Evolutionary conservation across 2,797 vertebrate species (phyloP).

Genomic region (Hemibagrus guttatus): DNA sequence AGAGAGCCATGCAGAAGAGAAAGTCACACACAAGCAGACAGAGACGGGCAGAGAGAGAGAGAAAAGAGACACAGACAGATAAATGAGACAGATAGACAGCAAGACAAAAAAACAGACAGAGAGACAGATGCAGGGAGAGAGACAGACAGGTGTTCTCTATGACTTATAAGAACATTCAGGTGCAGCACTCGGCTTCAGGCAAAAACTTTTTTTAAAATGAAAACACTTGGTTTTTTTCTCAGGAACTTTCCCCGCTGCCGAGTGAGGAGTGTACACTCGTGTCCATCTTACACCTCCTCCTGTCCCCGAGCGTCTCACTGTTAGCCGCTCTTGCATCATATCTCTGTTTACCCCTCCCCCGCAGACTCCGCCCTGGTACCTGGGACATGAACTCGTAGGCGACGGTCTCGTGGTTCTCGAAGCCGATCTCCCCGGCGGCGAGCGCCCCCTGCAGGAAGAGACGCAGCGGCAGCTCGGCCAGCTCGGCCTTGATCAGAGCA

Average conservation of each 20-base stretch:
- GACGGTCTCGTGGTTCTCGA: constrained; percentile 97
- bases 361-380: constrained; percentile 68
- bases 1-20: too few relatives aligned
- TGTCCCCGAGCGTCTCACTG: neutral
- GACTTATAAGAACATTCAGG: neutral
- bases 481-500: constrained; percentile 95
- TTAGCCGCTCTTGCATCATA: neutral
- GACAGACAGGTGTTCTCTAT: neutral
- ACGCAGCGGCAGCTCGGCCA: constrained; percentile 92
- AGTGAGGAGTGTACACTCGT: neutral
- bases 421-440: constrained; percentile 94
- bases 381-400: constrained; percentile 99
- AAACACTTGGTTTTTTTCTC: neutral
- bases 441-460: constrained; percentile 97
- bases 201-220: neutral
- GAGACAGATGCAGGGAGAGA: neutral
- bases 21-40: neutral
- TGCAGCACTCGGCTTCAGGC: neutral
- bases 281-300: neutral
- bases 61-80: neutral
- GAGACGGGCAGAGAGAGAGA: neutral
- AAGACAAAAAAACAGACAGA: neutral
- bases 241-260: neutral
- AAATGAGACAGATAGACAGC: neutral
- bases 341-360: neutral